These are phyloP conservation scores for Lysiphlebus fabarum DNA, from an alignment of 1,140 invertebrate species.

Conservation along the genomic window DNA sequence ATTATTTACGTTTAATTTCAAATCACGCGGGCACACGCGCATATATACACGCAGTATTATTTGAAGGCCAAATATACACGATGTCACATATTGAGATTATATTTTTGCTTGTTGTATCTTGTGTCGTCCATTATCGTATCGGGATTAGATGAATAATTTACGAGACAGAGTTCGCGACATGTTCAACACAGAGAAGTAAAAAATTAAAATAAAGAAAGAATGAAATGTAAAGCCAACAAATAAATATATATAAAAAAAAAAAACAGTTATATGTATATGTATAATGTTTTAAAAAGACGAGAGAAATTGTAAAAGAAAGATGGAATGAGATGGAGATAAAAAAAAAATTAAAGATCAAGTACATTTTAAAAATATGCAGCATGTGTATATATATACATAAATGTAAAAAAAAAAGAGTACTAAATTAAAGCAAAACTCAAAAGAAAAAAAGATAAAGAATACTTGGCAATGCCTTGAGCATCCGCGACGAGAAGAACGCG, in stretches of 20 bases:
- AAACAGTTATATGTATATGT: background rate
- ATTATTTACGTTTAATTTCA: background rate
- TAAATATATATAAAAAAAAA: background rate
- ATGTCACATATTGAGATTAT: slow-evolving; percentile 2
- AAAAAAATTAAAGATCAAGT: slow-evolving; percentile 4
- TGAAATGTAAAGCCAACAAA: no score
- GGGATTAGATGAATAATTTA: slow-evolving; percentile 15
- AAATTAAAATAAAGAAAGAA: no score
- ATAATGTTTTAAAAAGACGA: background rate
- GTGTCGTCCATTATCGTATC: slow-evolving; percentile 13
- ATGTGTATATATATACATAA: background rate
- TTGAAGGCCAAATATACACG: no score
- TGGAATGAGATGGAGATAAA: background rate
- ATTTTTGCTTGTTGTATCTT: background rate
- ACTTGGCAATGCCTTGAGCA: slow-evolving; percentile 6
- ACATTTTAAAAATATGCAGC: slow-evolving; percentile 24
- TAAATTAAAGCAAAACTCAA: slow-evolving; percentile 24
- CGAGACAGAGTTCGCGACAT: background rate
- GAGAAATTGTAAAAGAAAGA: slow-evolving; percentile 1
- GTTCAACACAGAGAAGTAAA: background rate
- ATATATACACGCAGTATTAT: no score
- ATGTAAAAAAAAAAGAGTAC: slow-evolving; percentile 12
- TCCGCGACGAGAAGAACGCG: slow-evolving; percentile 5
- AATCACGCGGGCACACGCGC: background rate
- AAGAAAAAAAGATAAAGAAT: slow-evolving; percentile 15